Evolutionary conservation across 2,113 vertebrate genomes (phyloP).

Genomic region (Pimephales promelas): DNA sequence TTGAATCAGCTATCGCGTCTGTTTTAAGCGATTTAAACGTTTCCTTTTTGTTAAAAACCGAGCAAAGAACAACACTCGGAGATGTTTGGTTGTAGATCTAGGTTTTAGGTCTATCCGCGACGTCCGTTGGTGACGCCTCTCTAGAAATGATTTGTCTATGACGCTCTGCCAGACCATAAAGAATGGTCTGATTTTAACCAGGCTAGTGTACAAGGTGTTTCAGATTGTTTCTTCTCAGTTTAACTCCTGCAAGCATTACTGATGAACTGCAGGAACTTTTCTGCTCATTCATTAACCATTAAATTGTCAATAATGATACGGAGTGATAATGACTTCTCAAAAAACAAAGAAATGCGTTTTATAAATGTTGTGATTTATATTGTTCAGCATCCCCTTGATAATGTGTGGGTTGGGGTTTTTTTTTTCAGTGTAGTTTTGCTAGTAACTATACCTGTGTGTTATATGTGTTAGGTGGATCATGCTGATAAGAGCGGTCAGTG

Average conservation of each 20-base stretch:
- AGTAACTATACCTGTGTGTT: not conserved
- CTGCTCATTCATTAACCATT: not conserved
- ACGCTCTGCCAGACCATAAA: too few species aligned
- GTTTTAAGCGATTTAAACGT: too few species aligned
- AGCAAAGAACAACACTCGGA: too few species aligned
- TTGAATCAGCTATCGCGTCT: too few species aligned
- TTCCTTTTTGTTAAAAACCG: too few species aligned
- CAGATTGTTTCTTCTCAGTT: not conserved
- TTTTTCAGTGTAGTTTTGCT: not conserved
- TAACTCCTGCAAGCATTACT: not conserved
- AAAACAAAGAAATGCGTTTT: not conserved
- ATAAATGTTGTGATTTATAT: too few species aligned
- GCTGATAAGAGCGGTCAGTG: slow-evolving; percentile 95
- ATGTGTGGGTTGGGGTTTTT: not conserved
- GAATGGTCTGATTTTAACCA: too few species aligned
- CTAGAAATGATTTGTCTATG: too few species aligned
- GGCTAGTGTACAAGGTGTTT: not conserved
- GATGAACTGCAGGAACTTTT: not conserved
- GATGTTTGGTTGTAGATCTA: too few species aligned
- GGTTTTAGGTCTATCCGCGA: too few species aligned
- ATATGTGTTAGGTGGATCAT: slow-evolving; percentile 80
- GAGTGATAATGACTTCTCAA: not conserved
- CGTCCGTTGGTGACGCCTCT: too few species aligned
- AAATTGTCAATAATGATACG: not conserved
- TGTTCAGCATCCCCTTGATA: too few species aligned